Percentiles rank a stretch among this genome's conserved stretches.
Conservation (phyloP, 2,888 invertebrate species). For the Theodoxus fluviatilis region DNA sequence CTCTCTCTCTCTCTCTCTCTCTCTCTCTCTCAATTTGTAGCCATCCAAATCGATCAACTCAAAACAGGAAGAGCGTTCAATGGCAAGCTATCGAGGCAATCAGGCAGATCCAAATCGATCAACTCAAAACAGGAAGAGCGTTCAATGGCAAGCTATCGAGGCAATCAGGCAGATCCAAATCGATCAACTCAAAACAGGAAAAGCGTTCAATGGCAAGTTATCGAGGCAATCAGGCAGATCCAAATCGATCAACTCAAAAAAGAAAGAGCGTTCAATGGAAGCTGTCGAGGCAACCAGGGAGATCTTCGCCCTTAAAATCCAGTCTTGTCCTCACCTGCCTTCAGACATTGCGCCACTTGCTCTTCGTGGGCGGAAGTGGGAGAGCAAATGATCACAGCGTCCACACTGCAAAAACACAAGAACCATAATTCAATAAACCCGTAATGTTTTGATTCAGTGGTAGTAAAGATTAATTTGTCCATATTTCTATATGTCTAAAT, state of each 20-base stretch:
- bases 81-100: not conserved
- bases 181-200: not conserved
- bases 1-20: no score
- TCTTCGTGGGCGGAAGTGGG: conserved; percentile 46
- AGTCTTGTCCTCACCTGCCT: conserved; percentile 48
- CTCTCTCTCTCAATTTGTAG: no score
- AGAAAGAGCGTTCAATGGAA: not conserved
- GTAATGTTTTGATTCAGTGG: no score
- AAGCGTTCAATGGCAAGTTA: not conserved
- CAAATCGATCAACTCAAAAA: no score
- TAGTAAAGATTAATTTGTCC: no score
- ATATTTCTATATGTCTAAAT: no score
- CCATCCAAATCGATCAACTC: no score
- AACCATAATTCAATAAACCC: no score
- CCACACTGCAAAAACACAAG: conserved; percentile 38
- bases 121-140: not conserved
- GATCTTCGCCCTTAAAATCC: no score
- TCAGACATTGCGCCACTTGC: conserved; percentile 40
- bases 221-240: not conserved
- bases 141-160: not conserved
- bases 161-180: no score
- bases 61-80: not conserved
- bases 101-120: no score
- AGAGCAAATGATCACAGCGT: conserved; percentile 49
- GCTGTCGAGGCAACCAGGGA: no score